Evolutionary conservation across 2,113 vertebrate genomes (phyloP), one percentile per base, ranked within the genome.

Genomic region (Leptobrachium leishanense): DNA sequence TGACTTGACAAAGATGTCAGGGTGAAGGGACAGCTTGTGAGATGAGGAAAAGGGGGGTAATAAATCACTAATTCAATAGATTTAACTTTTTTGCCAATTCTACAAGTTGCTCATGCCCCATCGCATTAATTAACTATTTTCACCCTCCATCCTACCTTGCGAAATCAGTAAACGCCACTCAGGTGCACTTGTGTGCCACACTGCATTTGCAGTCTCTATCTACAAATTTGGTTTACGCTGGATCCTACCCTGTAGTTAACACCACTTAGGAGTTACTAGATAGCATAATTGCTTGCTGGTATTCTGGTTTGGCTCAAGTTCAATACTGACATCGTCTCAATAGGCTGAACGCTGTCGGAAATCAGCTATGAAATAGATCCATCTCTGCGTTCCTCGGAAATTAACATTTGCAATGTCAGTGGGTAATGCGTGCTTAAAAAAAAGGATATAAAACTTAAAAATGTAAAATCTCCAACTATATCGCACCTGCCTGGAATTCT

Each of bases 211-310:
- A 39, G 76, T 54, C 68, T 71, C 69, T 46, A 11, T 72, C 46
- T 67, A 73, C 46, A 72, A 55, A 72, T 57, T 73, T 73, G 10
- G 8, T 73, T 54, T 68, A 74, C n/a, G 41, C 77, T 31, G 70
- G 62, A 67, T 67, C 20, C 46, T 79, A 46, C 64, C 62, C 77
- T 68, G 70, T 68, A 80, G 77, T 80, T 74, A 80, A 73, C 77
- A 74, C 77, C 77, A 79, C 77, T 79, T 80, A 65, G 31, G 62
- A 80, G 70, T 80, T 80, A 80, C 68, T 73, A 80, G 77, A 80
- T 74, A 74, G 77, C 71, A 80, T 68, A 74, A 73, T 74, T 57
- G 77, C 77, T 73, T 74, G 77, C 77, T 80, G 77, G 70, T 80
- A 79, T 79, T 74, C 77, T 57, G 53, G 67, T 50, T 74, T 79